Conservation (phyloP, 2,113 vertebrate genomes). For the Hemibagrus wyckioides region DNA sequence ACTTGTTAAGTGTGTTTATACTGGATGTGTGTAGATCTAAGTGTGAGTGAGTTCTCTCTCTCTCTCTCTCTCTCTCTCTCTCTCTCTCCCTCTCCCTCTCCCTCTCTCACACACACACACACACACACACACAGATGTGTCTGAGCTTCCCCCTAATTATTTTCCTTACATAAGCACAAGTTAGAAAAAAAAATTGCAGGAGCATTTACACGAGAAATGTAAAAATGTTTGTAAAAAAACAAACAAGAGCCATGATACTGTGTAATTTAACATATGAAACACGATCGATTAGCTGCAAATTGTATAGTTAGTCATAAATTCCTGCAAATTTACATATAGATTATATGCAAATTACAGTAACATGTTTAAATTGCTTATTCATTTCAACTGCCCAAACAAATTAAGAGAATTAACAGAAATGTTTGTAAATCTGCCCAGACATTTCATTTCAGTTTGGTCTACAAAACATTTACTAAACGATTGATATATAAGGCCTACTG, state of each 20-base stretch:
- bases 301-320: background rate
- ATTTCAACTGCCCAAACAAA: background rate
- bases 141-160: background rate
- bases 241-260: background rate
- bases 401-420: background rate
- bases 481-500: background rate
- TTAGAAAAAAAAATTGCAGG: background rate
- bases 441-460: background rate
- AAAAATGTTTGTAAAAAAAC: background rate
- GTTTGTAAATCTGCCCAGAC: background rate
- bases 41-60: background rate
- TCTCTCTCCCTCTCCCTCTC: too few relatives aligned
- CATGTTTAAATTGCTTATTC: background rate
- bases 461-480: background rate
- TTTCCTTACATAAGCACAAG: background rate
- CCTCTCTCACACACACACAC: background rate
- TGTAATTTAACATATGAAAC: background rate
- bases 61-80: too few relatives aligned
- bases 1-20: background rate
- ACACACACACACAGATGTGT: background rate
- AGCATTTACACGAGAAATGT: background rate
- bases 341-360: background rate
- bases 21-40: slow-evolving; percentile 15
- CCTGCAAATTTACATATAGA: background rate
- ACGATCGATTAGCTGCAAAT: background rate